Conservation (phyloP, 2,113 vertebrate genomes). For the Hiodon tergisus region DNA sequence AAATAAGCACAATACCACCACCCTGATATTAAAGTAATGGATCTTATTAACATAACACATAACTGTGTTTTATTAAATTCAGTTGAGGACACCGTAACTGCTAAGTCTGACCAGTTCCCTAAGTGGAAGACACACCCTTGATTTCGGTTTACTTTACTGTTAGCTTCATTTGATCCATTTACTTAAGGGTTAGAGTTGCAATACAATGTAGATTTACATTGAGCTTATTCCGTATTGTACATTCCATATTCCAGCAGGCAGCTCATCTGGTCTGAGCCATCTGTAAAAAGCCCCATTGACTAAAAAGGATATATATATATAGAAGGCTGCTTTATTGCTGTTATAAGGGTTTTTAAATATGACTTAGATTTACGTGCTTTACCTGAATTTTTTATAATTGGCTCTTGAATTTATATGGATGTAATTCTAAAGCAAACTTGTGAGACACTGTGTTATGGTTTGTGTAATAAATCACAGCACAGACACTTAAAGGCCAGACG, state of each 20-base stretch:
- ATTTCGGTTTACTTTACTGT: too few species aligned
- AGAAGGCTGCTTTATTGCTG: background rate
- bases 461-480: conserved; percentile 15
- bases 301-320: background rate
- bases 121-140: too few species aligned
- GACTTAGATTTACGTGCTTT: background rate
- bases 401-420: background rate
- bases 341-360: background rate
- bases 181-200: background rate
- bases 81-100: too few species aligned
- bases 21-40: too few species aligned
- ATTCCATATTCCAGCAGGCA: background rate
- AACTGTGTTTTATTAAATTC: too few species aligned
- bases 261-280: background rate
- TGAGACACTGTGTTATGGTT: conserved; percentile 8
- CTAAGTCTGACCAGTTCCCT: too few species aligned
- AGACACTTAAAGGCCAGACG: conserved; percentile 12
- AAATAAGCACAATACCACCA: too few species aligned
- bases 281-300: background rate
- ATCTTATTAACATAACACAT: too few species aligned
- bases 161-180: too few species aligned
- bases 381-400: background rate
- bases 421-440: conserved; percentile 16
- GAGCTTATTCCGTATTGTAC: background rate
- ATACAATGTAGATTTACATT: background rate